These are phyloP conservation scores for Heliothis subflexa DNA, from an alignment of 1,140 invertebrate species.

Conservation along the genomic window DNA sequence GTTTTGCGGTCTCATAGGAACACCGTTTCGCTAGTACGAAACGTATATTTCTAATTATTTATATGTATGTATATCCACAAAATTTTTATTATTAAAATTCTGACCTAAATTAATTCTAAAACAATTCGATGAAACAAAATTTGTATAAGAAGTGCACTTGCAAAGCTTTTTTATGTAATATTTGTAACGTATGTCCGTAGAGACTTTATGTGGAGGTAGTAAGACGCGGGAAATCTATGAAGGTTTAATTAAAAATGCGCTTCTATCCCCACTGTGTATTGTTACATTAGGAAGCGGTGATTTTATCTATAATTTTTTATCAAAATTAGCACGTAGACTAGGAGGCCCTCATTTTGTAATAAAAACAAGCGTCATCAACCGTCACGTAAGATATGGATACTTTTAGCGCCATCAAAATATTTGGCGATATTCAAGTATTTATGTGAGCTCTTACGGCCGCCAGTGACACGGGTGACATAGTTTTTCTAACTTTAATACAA, in stretches of 20 bases:
- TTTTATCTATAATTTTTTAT: constrained; percentile 13
- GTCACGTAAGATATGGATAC: constrained; percentile 6
- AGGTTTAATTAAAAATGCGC: constrained; percentile 2
- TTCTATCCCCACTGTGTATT: not conserved
- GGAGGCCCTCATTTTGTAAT: constrained; percentile 34
- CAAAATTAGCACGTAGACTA: constrained; percentile 35
- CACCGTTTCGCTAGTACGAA: not conserved
- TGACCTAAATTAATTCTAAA: constrained; percentile 12
- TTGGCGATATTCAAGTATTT: constrained; percentile 39
- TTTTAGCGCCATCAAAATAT: constrained; percentile 28
- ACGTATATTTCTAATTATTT: constrained; percentile 12
- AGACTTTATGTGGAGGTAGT: constrained; percentile 13
- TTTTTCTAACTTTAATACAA: constrained; percentile 43
- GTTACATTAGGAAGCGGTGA: constrained; percentile 26
- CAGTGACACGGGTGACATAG: constrained; percentile 5
- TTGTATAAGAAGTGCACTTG: constrained; percentile 21
- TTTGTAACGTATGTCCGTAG: constrained; percentile 24
- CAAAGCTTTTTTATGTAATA: constrained; percentile 38
- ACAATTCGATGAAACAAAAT: constrained; percentile 19
- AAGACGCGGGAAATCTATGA: not conserved
- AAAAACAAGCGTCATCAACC: not conserved
- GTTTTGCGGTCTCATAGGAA: constrained; percentile 11
- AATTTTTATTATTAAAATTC: not conserved
- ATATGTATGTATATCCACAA: not conserved
- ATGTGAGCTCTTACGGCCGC: not conserved